A percentile compares a stretch with the other conserved stretches of the same genome.
Conservation (phyloP, 2,888 invertebrate genomes). For the Harpalus rubripes region DNA sequence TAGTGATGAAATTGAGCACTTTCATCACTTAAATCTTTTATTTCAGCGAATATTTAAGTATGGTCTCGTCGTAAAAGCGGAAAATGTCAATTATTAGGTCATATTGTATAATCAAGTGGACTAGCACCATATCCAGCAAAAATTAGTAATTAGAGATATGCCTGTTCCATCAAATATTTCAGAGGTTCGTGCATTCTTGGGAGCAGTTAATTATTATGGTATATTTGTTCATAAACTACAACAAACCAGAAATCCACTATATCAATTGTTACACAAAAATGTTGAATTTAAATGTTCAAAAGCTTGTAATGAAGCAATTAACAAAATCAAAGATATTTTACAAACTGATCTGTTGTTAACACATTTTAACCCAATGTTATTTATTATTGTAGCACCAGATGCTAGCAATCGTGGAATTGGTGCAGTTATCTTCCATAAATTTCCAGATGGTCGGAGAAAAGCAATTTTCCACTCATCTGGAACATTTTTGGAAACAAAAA, state of each 20-base stretch:
- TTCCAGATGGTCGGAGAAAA: too few species aligned
- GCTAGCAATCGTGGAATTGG: background rate
- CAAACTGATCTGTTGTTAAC: too few species aligned
- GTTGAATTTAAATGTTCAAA: conserved; percentile 8
- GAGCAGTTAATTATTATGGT: conserved; percentile 23
- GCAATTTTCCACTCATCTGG: too few species aligned
- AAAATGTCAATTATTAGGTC: background rate
- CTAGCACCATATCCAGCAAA: background rate
- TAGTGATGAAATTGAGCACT: conserved; percentile 6
- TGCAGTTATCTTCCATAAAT: conserved; percentile 4
- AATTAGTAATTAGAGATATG: background rate
- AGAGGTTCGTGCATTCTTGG: too few species aligned
- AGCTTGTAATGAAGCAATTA: conserved; percentile 43
- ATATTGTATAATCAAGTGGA: background rate
- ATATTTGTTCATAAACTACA: conserved; percentile 21
- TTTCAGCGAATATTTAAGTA: background rate
- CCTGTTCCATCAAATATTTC: too few species aligned
- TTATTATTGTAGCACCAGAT: background rate
- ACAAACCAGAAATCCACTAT: background rate
- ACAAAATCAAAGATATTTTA: conserved; percentile 46
- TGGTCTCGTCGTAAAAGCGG: background rate
- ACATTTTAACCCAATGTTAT: too few species aligned
- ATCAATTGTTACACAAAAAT: conserved; percentile 5
- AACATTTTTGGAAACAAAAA: too few species aligned
- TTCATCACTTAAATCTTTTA: conserved; percentile 1